Base-by-base conservation (phyloP, 1,140 invertebrate genomes). In the Drosophila equinoxialis region DNA sequence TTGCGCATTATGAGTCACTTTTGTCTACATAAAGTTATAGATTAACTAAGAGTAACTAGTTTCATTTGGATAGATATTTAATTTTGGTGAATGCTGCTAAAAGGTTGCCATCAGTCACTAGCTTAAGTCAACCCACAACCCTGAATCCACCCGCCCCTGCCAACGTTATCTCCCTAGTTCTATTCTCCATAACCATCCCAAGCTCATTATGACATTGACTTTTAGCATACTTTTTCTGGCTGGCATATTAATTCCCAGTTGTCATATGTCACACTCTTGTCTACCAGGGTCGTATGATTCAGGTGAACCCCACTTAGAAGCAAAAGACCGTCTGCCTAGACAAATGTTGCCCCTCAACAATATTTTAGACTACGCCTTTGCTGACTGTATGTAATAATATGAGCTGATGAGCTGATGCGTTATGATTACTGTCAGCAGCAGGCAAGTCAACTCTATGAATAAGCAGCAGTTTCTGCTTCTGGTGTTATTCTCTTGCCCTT, bases 381-480 rank as follows among this genome's bases (percentile, higher is more conserved):
- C 60, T 68, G 68, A 48, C 77, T 59, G 80, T 80, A 77, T 80
- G 80, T 80, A 87, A 89, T 89, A 84, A 81, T 75, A 69, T 85
- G 68, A 83, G 77, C 80, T 80, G 79, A 87, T 87, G 84, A 74
- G 23, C 57, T 59, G 30, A 70, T 77, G 80, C 70, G 83, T 80
- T 87, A 87, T 87, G 84, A 87, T 87, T 87, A 87, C 84, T 87
- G 84, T 87, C 84, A 87, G 57, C 75, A 57, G 54, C 84, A 87
- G 83, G 58, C 74, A 51, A 68, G 8, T 39, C 10, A 69, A 79
- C 75, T 83, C 81, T 74, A 86, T 81, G 81, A 84, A 81, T 85
- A 85, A 80, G 74, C 68, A 82, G 75, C 67, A 45, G 74, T 79
- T 64, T 65, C 57, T 65, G 60, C 17, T 51, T 7, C 17, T 48